These are phyloP conservation scores for Apodemia duryi DNA, from an alignment of 2,888 invertebrate genomes.

Conservation along the genomic window DNA sequence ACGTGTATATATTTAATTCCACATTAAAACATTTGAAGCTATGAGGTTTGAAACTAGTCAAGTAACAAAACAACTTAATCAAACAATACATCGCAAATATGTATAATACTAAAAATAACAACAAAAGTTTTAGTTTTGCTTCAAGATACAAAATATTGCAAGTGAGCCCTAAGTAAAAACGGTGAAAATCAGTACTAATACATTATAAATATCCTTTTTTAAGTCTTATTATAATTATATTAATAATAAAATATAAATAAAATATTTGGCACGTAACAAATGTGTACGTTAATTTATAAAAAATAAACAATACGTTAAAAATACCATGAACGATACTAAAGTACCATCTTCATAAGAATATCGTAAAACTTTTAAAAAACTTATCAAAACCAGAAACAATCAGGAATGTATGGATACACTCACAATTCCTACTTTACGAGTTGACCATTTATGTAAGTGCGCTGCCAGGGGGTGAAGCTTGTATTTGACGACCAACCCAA, in stretches of 20 bases:
- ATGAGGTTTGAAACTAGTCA: too few species aligned
- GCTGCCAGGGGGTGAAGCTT: not conserved
- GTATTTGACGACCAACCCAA: not conserved
- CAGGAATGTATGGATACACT: constrained; percentile 11
- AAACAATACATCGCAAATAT: not conserved
- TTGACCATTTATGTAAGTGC: not conserved
- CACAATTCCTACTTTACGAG: constrained; percentile 3
- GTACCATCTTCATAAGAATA: constrained; percentile 4
- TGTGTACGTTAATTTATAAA: constrained; percentile 1
- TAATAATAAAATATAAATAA: constrained; percentile 2
- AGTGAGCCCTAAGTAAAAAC: constrained; percentile 21
- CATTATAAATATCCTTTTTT: constrained; percentile 15
- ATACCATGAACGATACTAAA: constrained; percentile 5
- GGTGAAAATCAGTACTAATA: constrained; percentile 12
- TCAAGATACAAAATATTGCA: constrained; percentile 23
- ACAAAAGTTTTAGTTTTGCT: constrained; percentile 27
- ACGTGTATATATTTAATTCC: constrained; percentile 34
- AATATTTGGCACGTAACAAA: constrained; percentile 5
- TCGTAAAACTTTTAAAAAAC: constrained; percentile 9
- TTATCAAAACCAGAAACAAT: constrained; percentile 7
- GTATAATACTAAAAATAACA: constrained; percentile 36
- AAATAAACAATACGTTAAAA: constrained; percentile 10
- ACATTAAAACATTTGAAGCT: constrained; percentile 47
- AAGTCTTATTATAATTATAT: constrained; percentile 5
- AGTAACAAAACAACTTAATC: too few species aligned